A percentile compares a stretch with the other conserved stretches of the same genome.
Conservation (phyloP, 1,140 invertebrate genomes). For the Drosophila watanabei region DNA sequence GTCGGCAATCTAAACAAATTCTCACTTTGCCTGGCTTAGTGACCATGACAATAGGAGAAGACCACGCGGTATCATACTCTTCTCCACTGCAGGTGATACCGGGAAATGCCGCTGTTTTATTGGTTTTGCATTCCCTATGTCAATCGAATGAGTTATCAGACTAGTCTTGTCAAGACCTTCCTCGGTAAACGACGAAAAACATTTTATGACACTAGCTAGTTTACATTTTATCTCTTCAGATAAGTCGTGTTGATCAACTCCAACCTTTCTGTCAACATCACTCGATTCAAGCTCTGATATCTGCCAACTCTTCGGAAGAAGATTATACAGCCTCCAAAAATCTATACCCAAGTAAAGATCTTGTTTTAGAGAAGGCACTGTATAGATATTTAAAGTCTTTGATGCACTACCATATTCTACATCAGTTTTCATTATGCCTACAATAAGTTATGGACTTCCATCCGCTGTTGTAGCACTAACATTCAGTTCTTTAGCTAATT, state of each 20-base stretch:
- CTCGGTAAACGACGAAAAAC: background rate
- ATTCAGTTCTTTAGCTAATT: background rate
- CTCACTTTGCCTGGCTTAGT: background rate
- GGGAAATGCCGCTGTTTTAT: background rate
- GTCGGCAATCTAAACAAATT: background rate
- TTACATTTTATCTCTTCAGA: too few relatives aligned
- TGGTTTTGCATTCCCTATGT: background rate
- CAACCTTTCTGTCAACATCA: too few relatives aligned
- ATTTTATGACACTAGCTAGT: too few relatives aligned
- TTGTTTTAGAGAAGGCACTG: slow-evolving; percentile 1
- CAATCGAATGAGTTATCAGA: background rate
- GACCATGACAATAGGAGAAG: background rate
- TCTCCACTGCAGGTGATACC: background rate
- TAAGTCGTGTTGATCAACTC: too few relatives aligned
- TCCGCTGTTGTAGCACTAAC: slow-evolving; percentile 2
- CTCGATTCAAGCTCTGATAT: too few relatives aligned
- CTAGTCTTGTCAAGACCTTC: background rate
- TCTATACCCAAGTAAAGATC: slow-evolving; percentile 7
- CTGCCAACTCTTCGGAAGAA: slow-evolving; percentile 2
- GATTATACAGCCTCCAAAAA: slow-evolving; percentile 1
- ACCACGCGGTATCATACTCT: background rate
- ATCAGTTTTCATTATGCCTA: background rate
- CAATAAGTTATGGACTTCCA: slow-evolving; percentile 6
- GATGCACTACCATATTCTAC: background rate
- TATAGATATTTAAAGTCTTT: background rate